A percentile compares a stretch with the other conserved stretches of the same genome.
Evolutionary conservation across 53 echinoderm and acorn worm species (phyloP).

Genomic region (Hippasteria phrygiana): DNA sequence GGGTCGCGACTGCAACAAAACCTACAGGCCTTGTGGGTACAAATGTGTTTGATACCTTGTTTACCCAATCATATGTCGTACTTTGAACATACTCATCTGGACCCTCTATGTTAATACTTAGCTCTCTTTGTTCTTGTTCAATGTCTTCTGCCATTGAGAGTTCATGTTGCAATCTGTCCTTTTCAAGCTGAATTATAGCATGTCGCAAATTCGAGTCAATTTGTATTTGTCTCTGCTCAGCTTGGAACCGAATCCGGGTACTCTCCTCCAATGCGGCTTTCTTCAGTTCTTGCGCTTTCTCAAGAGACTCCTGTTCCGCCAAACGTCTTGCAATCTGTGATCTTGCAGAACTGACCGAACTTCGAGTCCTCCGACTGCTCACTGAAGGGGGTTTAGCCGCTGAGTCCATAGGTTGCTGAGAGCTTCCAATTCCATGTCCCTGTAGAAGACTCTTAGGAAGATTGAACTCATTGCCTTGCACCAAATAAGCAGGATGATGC

Average conservation of each 20-base stretch:
- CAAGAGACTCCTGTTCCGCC: slow-evolving; percentile 9
- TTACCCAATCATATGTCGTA: slow-evolving; percentile 32
- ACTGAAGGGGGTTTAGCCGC: background rate
- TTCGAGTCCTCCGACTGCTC: slow-evolving; percentile 21
- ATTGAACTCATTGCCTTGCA: background rate
- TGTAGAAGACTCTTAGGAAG: background rate
- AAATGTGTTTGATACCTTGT: too few species aligned
- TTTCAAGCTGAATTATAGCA: slow-evolving; percentile 15
- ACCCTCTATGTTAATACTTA: slow-evolving; percentile 9
- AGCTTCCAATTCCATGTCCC: slow-evolving; percentile 9
- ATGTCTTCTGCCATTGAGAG: background rate
- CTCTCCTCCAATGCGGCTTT: slow-evolving; percentile 10
- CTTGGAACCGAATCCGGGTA: background rate
- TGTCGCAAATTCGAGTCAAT: slow-evolving; percentile 4
- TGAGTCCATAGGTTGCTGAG: slow-evolving; percentile 2
- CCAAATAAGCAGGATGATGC: slow-evolving; percentile 33
- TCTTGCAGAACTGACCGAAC: slow-evolving; percentile 5
- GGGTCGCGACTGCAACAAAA: too few species aligned
- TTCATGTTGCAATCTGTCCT: slow-evolving; percentile 10
- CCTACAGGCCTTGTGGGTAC: too few species aligned
- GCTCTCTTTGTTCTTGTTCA: slow-evolving; percentile 13
- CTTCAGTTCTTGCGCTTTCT: background rate
- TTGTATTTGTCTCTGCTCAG: background rate
- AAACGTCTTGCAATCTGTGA: slow-evolving; percentile 16
- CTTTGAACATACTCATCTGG: slow-evolving; percentile 15